These are phyloP conservation scores for Lates calcarifer DNA, from an alignment of 2,113 vertebrate genomes.

Conservation along the genomic window DNA sequence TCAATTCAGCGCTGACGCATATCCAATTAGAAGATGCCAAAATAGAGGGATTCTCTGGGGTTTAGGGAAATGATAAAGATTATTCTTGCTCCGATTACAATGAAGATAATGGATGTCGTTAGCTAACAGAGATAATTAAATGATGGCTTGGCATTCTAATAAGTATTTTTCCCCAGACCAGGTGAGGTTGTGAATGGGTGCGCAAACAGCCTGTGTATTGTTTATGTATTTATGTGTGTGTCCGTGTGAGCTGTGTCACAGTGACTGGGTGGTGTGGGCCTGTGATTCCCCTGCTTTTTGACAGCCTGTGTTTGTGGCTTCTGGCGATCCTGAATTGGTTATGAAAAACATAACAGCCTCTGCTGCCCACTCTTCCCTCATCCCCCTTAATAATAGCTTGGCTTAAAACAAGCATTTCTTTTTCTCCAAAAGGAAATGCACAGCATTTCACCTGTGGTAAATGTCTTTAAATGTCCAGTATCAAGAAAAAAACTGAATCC, in stretches of 20 bases:
- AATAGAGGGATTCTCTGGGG: conserved; percentile 49
- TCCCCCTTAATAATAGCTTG: conserved; percentile 9
- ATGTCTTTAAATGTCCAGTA: background rate
- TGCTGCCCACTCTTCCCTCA: background rate
- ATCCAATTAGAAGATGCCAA: conserved; percentile 59
- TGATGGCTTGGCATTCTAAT: conserved; percentile 37
- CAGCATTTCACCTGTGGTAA: background rate
- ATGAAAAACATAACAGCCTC: conserved; percentile 54
- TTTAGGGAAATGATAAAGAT: conserved; percentile 53
- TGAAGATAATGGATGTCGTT: conserved; percentile 50
- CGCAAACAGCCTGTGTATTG: background rate
- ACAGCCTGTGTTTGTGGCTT: conserved; percentile 49
- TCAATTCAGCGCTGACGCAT: conserved; percentile 42
- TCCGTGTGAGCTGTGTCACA: conserved; percentile 16
- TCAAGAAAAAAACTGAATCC: conserved; percentile 9
- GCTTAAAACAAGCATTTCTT: background rate
- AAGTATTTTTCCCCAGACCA: conserved; percentile 24
- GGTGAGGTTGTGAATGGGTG: conserved; percentile 3
- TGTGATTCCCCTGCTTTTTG: conserved; percentile 49
- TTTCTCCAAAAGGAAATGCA: conserved; percentile 28
- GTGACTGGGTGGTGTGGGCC: conserved; percentile 16
- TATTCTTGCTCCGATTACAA: conserved; percentile 26
- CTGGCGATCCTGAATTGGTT: conserved; percentile 33
- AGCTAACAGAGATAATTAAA: conserved; percentile 48
- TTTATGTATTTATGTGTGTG: conserved; percentile 1